A percentile compares a stretch with the other conserved stretches of the same genome.
phyloP scores from a whole-genome alignment of 2,797 vertebrate species.

The Chelonia mydas region DNA sequence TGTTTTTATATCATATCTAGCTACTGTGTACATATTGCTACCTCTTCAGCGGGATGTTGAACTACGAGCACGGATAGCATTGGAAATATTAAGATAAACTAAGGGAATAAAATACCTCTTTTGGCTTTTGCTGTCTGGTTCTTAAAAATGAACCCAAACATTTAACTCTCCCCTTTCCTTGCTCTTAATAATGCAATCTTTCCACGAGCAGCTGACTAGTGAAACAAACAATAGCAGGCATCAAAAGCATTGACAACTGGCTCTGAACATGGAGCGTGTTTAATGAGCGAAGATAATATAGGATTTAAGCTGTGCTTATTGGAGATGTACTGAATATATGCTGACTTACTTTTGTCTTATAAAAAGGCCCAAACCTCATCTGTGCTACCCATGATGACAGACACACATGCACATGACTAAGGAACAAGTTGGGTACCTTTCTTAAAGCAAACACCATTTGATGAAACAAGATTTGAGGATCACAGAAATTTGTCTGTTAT shows the following conservation, averaged over 20 bases:
- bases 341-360: not conserved
- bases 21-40: conserved; percentile 66
- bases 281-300: not conserved
- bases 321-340: not conserved
- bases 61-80: conserved; percentile 1
- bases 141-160: conserved; percentile 72
- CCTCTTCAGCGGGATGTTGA: conserved; percentile 66
- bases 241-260: not conserved
- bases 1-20: conserved; percentile 69
- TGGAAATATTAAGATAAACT: conserved; percentile 65
- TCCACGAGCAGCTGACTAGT: conserved; percentile 56
- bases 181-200: conserved; percentile 46
- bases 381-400: not conserved
- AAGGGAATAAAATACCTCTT: conserved; percentile 58
- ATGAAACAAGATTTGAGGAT: not conserved
- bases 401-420: not conserved
- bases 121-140: conserved; percentile 54
- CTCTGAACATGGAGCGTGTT: conserved; percentile 46
- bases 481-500: not conserved
- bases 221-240: conserved; percentile 56
- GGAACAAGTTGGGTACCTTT: not conserved
- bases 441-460: rapidly evolving
- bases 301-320: conserved; percentile 8
- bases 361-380: not conserved
- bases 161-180: conserved; percentile 71